Evolutionary conservation across 23 tunicate genomes (phyloP).

Genomic region (Oikopleura dioica): DNA sequence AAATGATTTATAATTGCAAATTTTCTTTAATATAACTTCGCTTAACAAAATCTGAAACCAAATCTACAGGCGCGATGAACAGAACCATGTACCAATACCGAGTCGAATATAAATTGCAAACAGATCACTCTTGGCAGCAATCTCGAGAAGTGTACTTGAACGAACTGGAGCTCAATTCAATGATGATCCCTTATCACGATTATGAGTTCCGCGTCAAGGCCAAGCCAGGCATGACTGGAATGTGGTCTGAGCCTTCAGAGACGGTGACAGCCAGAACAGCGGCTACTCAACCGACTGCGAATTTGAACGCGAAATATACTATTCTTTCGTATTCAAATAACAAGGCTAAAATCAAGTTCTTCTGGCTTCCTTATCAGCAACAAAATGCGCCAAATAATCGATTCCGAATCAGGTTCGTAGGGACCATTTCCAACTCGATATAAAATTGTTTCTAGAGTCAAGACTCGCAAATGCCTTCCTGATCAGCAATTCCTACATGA

Average conservation of each 20-base stretch:
- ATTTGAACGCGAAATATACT: background rate
- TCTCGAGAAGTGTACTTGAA: background rate
- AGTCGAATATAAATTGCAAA: background rate
- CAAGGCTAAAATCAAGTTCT: background rate
- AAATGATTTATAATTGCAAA: no score
- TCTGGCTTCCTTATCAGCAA: background rate
- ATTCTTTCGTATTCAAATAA: background rate
- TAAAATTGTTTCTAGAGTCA: no score
- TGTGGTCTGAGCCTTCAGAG: background rate
- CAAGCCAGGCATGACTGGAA: background rate
- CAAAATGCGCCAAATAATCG: background rate
- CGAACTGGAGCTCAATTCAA: background rate
- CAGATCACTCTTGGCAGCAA: background rate
- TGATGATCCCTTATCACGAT: background rate
- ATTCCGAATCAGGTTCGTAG: no score
- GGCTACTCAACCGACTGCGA: background rate
- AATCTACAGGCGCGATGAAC: background rate
- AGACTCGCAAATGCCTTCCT: background rate
- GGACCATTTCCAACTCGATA: no score
- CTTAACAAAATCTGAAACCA: no score
- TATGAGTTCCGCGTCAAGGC: background rate
- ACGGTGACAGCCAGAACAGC: background rate
- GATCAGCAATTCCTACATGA: background rate
- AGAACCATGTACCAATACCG: background rate
- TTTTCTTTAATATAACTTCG: no score